Evolutionary conservation across 2,113 vertebrate species (phyloP), one percentile per base, ranked within the genome.

Genomic region (Actenoides hombroni): DNA sequence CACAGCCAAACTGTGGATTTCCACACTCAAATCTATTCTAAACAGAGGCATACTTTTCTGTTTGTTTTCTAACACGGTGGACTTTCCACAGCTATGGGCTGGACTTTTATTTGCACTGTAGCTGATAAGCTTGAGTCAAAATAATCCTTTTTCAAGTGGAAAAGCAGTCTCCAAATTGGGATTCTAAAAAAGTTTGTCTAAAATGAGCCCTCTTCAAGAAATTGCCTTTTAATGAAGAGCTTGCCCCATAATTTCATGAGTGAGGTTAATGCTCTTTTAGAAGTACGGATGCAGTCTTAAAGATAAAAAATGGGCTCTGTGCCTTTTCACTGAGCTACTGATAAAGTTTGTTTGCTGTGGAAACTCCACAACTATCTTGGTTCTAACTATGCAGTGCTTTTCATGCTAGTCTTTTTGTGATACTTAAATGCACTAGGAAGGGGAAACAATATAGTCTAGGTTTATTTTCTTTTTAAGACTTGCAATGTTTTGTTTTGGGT

Each of bases 1-100:
- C 56, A 20, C 56, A 86, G 61, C 51, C 63, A 60, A 89, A 83
- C 74, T 53, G 21, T 77, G 86, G n/a, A 69, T 92, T 96, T 95
- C 80, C 88, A 82, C 37, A 37, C 77, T 86, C 78, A 11, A 85
- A 86, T 76, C 74, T 91, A 31, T 37, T 96, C 56, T 69, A 94
- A 95, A 93, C 74, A 94, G 39, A 74, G 54, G n/a, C 83, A 93
- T 89, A 33, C 77, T 94, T 94, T 69, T 81, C 83, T 96, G 77
- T 93, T 96, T 94, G 85, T 46, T 91, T 92, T 94, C 46, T 48
- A 65, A 14, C 2, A 1, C 35, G 83, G 80, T 8, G 76, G 48
- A 56, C 67, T 94, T 93, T 56, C 89, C 51, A 51, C 16, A 74
- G 78, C 57, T 35, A 19, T 5, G 69, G 83, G 76, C 61, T 74